Conservation (phyloP, 2,888 invertebrate species). For the Sinotaia quadrata region DNA sequence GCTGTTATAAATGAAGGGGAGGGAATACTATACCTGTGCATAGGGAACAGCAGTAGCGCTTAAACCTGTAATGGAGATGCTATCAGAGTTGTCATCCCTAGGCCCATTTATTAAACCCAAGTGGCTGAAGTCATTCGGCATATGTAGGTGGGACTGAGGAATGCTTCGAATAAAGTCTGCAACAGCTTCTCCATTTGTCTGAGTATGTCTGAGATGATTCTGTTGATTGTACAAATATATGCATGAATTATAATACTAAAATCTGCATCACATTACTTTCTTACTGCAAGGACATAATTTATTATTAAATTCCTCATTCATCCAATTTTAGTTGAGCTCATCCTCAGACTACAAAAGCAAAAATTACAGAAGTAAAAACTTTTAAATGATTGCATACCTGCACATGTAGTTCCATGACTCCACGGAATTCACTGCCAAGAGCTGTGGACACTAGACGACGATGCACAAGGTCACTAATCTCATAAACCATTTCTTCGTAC, state of each 20-base stretch:
- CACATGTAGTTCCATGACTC: constrained; percentile 60
- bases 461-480: constrained; percentile 70
- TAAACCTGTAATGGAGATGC: constrained; percentile 67
- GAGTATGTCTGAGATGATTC: constrained; percentile 52
- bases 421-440: constrained; percentile 66
- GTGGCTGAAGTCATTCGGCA: constrained; percentile 67
- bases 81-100: constrained; percentile 57
- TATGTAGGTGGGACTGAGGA: constrained; percentile 49
- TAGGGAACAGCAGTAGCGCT: constrained; percentile 68
- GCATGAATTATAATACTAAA: too few species aligned
- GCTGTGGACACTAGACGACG: constrained; percentile 66
- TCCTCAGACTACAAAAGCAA: too few species aligned
- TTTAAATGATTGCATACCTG: constrained; percentile 53
- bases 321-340: too few species aligned
- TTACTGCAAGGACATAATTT: too few species aligned
- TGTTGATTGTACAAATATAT: too few species aligned
- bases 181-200: constrained; percentile 61
- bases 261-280: too few species aligned
- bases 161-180: constrained; percentile 60
- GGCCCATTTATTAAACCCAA: constrained; percentile 56
- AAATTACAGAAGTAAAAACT: too few species aligned
- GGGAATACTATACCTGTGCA: constrained; percentile 63
- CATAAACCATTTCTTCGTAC: constrained; percentile 63
- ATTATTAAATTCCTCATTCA: too few species aligned
- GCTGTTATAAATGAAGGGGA: too few species aligned